Conservation (phyloP, 1,140 invertebrate genomes). For the Hycleus cichorii region DNA sequence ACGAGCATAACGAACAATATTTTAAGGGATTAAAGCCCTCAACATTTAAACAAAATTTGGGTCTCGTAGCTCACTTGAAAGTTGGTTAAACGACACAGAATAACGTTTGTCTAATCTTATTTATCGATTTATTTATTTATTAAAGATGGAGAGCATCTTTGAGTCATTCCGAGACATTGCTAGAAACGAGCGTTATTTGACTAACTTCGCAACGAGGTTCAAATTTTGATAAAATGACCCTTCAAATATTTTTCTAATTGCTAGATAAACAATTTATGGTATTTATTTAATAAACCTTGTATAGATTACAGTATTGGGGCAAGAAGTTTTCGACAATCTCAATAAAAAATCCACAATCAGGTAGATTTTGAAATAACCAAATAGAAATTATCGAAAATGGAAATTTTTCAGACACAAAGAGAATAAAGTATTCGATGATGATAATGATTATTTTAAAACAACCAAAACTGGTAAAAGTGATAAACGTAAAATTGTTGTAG, state of each 20-base stretch:
- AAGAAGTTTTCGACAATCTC: slow-evolving; percentile 2
- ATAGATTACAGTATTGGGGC: neutral
- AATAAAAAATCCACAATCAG: slow-evolving; percentile 19
- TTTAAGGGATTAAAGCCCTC: too few relatives aligned
- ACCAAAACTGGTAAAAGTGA: slow-evolving; percentile 62
- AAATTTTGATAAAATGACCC: too few relatives aligned
- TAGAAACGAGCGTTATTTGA: too few relatives aligned
- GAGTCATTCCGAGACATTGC: too few relatives aligned
- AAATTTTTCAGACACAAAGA: slow-evolving; percentile 37
- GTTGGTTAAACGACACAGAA: too few relatives aligned
- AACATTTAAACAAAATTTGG: neutral
- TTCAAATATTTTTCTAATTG: too few relatives aligned
- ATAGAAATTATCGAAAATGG: neutral
- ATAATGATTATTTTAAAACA: slow-evolving; percentile 85
- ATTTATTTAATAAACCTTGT: neutral
- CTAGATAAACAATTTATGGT: too few relatives aligned
- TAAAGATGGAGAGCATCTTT: too few relatives aligned
- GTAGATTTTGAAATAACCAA: slow-evolving; percentile 9
- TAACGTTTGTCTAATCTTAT: too few relatives aligned
- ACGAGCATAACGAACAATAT: too few relatives aligned
- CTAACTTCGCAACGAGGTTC: too few relatives aligned
- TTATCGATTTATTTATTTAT: too few relatives aligned
- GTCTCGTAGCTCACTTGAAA: neutral
- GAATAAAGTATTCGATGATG: slow-evolving; percentile 90
- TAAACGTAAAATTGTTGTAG: slow-evolving; percentile 51